phyloP scores from a whole-genome alignment of 2,888 invertebrate genomes.

The Automeris io region DNA sequence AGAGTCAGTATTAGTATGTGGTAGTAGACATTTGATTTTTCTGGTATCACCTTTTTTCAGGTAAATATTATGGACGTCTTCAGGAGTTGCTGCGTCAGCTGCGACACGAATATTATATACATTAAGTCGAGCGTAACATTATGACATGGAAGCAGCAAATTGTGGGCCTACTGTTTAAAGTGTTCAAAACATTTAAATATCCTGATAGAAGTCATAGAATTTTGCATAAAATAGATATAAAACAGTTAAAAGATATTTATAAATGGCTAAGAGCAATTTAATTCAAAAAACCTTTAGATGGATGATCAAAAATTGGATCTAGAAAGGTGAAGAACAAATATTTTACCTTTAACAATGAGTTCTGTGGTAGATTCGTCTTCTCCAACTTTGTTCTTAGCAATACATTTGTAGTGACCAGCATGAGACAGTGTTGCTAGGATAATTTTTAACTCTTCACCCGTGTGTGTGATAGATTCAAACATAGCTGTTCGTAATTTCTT shows the following conservation, averaged over 20 bases:
- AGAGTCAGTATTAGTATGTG: neutral
- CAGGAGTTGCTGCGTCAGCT: neutral
- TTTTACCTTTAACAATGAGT: constrained; percentile 16
- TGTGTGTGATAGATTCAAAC: neutral
- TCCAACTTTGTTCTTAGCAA: constrained; percentile 5
- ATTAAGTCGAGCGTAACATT: neutral
- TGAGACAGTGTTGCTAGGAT: constrained; percentile 3
- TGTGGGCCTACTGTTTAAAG: neutral
- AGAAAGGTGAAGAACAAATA: neutral
- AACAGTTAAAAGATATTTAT: too few relatives aligned
- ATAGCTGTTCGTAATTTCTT: constrained; percentile 6
- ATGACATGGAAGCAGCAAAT: neutral
- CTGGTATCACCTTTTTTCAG: constrained; percentile 11
- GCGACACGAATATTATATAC: neutral
- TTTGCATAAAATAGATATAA: neutral
- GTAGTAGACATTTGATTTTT: neutral
- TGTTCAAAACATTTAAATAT: too few relatives aligned
- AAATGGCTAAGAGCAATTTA: too few relatives aligned
- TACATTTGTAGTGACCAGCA: constrained; percentile 14
- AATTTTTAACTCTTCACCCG: constrained; percentile 10
- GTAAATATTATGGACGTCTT: neutral
- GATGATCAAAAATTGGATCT: too few relatives aligned
- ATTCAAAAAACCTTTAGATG: too few relatives aligned
- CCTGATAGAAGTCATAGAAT: neutral
- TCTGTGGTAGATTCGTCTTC: constrained; percentile 6